A percentile compares a stretch with the other conserved stretches of the same genome.
Conservation (phyloP, 2,797 vertebrate species). For the Pygocentrus nattereri region DNA sequence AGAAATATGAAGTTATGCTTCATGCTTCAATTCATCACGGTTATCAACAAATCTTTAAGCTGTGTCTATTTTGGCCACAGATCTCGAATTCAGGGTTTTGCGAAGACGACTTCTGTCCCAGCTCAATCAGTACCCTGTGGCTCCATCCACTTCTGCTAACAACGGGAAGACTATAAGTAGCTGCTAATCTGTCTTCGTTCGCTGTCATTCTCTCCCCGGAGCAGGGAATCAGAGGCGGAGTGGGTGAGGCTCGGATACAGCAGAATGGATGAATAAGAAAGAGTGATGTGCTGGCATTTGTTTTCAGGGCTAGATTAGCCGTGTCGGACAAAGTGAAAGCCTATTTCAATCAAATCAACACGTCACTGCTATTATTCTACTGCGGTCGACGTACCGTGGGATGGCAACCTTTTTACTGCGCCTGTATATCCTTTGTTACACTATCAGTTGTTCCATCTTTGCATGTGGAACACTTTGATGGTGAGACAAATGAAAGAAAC, state of each 20-base stretch:
- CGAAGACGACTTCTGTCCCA: conserved; percentile 34
- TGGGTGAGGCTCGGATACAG: background rate
- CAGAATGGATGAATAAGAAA: conserved; percentile 7
- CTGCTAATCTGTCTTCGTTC: conserved; percentile 20
- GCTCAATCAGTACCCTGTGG: conserved; percentile 20
- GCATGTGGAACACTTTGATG: background rate
- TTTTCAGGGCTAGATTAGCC: background rate
- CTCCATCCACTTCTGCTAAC: conserved; percentile 35
- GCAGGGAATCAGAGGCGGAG: background rate
- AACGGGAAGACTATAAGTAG: conserved; percentile 13
- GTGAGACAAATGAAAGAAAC: background rate
- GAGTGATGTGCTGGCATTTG: conserved; percentile 16
- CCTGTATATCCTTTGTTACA: background rate
- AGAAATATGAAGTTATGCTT: background rate
- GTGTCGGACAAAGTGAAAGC: conserved; percentile 5
- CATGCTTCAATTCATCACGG: background rate
- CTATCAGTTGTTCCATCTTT: conserved; percentile 2
- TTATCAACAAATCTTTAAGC: background rate
- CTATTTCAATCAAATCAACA: background rate
- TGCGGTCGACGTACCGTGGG: no score
- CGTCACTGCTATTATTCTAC: background rate
- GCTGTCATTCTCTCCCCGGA: background rate
- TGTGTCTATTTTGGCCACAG: background rate
- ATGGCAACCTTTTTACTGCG: background rate
- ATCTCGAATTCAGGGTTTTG: conserved; percentile 12